Evolutionary conservation across 2,888 invertebrate genomes (phyloP).

Genomic region (Catocala nupta): DNA sequence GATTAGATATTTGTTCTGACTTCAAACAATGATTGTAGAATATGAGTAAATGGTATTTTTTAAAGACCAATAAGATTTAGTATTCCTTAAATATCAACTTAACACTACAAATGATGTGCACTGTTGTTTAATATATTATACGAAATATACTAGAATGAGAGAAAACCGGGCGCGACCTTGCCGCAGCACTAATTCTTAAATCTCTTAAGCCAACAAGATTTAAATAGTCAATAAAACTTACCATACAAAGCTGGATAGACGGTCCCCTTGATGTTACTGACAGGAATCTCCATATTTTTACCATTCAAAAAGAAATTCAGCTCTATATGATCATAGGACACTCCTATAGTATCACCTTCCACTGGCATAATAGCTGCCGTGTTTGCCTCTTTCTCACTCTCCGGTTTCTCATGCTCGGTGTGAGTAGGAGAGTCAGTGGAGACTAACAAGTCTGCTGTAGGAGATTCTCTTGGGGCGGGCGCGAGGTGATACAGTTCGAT

Average conservation of each 20-base stretch:
- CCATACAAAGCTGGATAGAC: conserved; percentile 97
- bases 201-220: too few relatives aligned
- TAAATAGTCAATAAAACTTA: conserved; percentile 74
- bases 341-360: conserved; percentile 97
- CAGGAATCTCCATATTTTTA: conserved; percentile 93
- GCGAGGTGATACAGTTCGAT: conserved; percentile 91
- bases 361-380: conserved; percentile 88
- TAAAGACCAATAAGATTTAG: too few relatives aligned
- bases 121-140: too few relatives aligned
- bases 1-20: too few relatives aligned
- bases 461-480: conserved; percentile 78
- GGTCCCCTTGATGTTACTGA: conserved; percentile 95
- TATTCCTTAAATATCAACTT: too few relatives aligned
- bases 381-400: conserved; percentile 64
- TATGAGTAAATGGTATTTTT: too few relatives aligned
- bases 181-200: too few relatives aligned
- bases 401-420: conserved; percentile 65
- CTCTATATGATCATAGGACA: conserved; percentile 98
- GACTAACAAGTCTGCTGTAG: conserved; percentile 78
- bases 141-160: too few relatives aligned
- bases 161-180: too few relatives aligned
- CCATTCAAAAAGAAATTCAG: conserved; percentile 98
- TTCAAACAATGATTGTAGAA: too few relatives aligned
- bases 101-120: too few relatives aligned
- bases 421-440: conserved; percentile 73